phyloP scores from a whole-genome alignment of 2,113 vertebrate species.

The Chloropsis cyanopogon region DNA sequence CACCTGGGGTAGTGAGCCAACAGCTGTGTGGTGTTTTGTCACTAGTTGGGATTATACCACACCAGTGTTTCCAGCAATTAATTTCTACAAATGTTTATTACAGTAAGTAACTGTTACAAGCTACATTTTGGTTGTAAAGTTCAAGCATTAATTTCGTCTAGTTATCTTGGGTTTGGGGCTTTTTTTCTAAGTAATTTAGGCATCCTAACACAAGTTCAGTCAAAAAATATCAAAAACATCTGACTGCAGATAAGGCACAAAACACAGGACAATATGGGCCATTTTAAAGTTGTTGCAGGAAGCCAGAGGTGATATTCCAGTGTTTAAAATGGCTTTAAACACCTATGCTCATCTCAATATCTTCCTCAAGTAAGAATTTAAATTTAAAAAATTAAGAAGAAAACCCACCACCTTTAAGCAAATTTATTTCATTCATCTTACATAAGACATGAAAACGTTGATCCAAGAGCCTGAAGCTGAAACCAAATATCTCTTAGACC shows the following conservation, averaged over 20 bases:
- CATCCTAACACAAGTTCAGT: background rate
- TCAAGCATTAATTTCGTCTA: background rate
- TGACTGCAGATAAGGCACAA: background rate
- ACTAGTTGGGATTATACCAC: background rate
- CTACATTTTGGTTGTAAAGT: background rate
- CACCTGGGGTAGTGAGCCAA: background rate
- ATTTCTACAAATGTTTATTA: background rate
- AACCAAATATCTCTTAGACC: background rate
- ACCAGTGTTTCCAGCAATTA: background rate
- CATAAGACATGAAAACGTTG: background rate
- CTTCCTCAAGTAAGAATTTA: background rate
- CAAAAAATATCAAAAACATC: background rate
- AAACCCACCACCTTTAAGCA: accelerated
- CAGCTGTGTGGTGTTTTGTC: background rate
- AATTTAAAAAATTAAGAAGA: background rate
- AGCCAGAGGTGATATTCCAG: background rate
- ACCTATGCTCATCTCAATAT: background rate
- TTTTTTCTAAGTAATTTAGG: background rate
- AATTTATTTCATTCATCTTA: background rate
- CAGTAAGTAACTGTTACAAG: background rate
- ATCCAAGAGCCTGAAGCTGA: background rate
- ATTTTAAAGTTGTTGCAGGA: background rate
- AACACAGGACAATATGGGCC: background rate
- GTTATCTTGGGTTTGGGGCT: background rate
- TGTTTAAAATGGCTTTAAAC: background rate